These are phyloP conservation scores for Grantiella picta DNA, from an alignment of 2,113 vertebrate species.

Conservation along the genomic window DNA sequence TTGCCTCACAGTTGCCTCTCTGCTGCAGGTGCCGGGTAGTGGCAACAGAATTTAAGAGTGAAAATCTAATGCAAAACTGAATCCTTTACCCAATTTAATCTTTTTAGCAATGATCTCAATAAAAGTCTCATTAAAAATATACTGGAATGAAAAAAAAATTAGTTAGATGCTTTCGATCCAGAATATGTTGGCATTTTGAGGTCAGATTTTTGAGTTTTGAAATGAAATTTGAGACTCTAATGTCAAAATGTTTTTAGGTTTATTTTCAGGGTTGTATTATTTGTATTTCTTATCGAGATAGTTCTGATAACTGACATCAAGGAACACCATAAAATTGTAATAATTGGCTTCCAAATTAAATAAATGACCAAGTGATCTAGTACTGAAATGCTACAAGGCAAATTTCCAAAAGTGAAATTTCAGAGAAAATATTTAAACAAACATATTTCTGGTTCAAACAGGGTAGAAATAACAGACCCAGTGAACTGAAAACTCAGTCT, in stretches of 20 bases:
- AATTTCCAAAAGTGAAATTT: constrained; percentile 50
- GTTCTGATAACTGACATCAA: constrained; percentile 4
- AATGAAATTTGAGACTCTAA: neutral
- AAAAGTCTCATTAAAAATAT: neutral
- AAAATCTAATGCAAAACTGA: neutral
- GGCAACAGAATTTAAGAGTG: neutral
- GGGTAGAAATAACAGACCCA: constrained; percentile 28
- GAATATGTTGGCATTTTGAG: neutral
- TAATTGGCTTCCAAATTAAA: constrained; percentile 41
- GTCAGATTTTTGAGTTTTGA: neutral
- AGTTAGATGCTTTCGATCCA: neutral
- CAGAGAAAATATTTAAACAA: constrained; percentile 51
- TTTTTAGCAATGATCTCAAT: neutral
- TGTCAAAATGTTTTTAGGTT: neutral
- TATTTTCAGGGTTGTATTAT: neutral
- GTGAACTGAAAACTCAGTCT: constrained; percentile 1
- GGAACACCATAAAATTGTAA: neutral
- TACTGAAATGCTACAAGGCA: constrained; percentile 19
- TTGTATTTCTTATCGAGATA: neutral
- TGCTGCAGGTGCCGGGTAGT: neutral
- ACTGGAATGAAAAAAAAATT: neutral
- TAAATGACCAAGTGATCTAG: constrained; percentile 1
- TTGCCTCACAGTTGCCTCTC: neutral
- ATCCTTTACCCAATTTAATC: neutral
- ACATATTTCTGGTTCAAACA: constrained; percentile 54